Evolutionary conservation across 2,797 vertebrate genomes (phyloP).

Genomic region (Macrochelys suwanniensis): DNA sequence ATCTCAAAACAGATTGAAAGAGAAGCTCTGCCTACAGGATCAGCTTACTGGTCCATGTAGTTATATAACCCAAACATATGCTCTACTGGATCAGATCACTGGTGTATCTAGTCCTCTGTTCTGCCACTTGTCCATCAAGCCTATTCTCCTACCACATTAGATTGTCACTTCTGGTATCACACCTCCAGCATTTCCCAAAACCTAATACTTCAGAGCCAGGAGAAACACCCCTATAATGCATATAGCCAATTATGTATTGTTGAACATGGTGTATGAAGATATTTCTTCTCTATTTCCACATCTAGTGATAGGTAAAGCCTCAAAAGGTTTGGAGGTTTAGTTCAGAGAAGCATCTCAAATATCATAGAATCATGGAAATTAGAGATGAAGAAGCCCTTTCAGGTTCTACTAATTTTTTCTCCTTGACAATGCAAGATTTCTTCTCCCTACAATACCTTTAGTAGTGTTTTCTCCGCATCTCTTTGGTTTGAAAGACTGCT

Average conservation of each 20-base stretch:
- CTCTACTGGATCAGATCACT: not conserved
- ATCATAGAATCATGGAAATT: not conserved
- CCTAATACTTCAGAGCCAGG: slow-evolving; percentile 21
- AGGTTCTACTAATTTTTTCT: not conserved
- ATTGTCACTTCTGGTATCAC: not conserved
- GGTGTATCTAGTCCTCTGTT: slow-evolving; percentile 20
- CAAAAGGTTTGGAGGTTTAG: not conserved
- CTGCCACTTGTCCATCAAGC: not conserved
- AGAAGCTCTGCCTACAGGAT: not conserved
- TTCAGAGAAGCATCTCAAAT: slow-evolving; percentile 16
- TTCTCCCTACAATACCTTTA: not conserved
- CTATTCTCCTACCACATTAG: slow-evolving; percentile 15
- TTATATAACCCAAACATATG: not conserved
- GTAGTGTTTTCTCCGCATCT: not conserved
- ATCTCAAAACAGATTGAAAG: not conserved
- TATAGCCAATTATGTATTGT: slow-evolving; percentile 23
- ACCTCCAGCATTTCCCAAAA: not conserved
- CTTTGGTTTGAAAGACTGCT: not conserved
- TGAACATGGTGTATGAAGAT: not conserved
- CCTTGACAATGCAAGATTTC: not conserved
- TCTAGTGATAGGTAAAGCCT: not conserved
- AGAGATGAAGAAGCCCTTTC: not conserved
- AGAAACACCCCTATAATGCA: slow-evolving; percentile 28
- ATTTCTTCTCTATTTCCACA: not conserved
- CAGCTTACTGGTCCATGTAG: not conserved